phyloP scores from a whole-genome alignment of 1,140 invertebrate species.

The Bathynomus jamesi region DNA sequence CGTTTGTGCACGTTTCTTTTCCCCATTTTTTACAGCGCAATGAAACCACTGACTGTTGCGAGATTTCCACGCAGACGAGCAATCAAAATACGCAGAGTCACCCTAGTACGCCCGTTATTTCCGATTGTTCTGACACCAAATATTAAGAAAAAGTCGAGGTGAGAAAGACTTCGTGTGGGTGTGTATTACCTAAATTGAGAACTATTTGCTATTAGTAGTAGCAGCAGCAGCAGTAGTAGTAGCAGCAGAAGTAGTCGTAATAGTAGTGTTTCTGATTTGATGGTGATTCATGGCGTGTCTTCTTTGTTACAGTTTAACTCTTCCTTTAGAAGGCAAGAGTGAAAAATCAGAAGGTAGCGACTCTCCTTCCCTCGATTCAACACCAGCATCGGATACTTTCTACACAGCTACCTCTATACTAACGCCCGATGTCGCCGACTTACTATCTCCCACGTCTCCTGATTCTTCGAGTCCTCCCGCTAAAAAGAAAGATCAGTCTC shows the following conservation, averaged over 20 bases:
- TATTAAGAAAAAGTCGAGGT: too few relatives aligned
- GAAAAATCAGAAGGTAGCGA: slow-evolving; percentile 8
- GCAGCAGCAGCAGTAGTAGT: too few relatives aligned
- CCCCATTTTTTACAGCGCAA: neutral
- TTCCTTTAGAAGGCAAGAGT: slow-evolving; percentile 19
- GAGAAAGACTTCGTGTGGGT: too few relatives aligned
- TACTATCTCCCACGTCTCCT: slow-evolving; percentile 23
- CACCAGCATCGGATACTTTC: slow-evolving; percentile 29
- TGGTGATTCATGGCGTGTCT: too few relatives aligned
- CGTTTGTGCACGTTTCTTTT: neutral
- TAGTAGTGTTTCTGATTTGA: too few relatives aligned
- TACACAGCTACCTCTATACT: slow-evolving; percentile 28
- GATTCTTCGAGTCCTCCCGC: too few relatives aligned
- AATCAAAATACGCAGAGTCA: slow-evolving; percentile 25
- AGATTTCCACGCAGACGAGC: slow-evolving; percentile 29
- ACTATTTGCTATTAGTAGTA: too few relatives aligned
- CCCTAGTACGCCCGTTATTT: slow-evolving; percentile 17
- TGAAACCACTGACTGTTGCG: slow-evolving; percentile 19
- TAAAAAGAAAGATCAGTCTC: too few relatives aligned
- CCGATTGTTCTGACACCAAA: too few relatives aligned
- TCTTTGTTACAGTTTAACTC: slow-evolving; percentile 14
- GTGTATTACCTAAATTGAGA: too few relatives aligned
- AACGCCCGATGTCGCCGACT: slow-evolving; percentile 21
- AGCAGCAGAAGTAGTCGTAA: too few relatives aligned
- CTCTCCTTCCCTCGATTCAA: slow-evolving; percentile 18